Conservation (phyloP, 2,888 invertebrate species). For the Chloroclystis v-ata region DNA sequence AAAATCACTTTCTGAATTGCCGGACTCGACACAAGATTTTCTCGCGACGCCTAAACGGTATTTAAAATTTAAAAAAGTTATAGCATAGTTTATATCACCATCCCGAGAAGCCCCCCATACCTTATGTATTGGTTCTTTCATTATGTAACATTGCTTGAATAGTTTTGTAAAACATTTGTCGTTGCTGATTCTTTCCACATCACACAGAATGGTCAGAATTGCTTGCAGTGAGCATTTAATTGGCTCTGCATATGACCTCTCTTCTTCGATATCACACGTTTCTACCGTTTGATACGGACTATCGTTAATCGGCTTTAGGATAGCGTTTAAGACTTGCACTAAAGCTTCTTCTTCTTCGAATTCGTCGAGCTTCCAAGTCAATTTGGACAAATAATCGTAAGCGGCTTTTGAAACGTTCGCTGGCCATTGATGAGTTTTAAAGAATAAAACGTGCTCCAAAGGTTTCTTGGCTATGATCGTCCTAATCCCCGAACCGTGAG, state of each 20-base stretch:
- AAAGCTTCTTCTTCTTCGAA: constrained; percentile 35
- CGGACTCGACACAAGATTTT: constrained; percentile 2
- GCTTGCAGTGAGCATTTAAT: constrained; percentile 28
- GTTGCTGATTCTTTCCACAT: constrained; percentile 26
- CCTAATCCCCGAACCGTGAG: constrained; percentile 37
- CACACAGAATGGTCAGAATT: constrained; percentile 28
- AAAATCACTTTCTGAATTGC: constrained; percentile 27
- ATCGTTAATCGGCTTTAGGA: constrained; percentile 33
- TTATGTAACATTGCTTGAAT: constrained; percentile 18
- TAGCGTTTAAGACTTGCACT: constrained; percentile 30
- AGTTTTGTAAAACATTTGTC: constrained; percentile 32
- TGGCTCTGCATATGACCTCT: constrained; percentile 27
- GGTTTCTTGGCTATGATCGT: constrained; percentile 29
- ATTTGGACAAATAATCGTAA: constrained; percentile 34
- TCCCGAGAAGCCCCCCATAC: constrained; percentile 13
- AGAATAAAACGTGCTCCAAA: constrained; percentile 31
- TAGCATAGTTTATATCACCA: constrained; percentile 4
- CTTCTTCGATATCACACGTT: constrained; percentile 30
- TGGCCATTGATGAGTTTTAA: constrained; percentile 24
- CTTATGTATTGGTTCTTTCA: constrained; percentile 9
- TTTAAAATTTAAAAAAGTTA: constrained; percentile 8
- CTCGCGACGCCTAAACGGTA: constrained; percentile 5
- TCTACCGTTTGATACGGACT: constrained; percentile 28
- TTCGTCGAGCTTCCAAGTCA: constrained; percentile 37
- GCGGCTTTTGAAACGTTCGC: constrained; percentile 25